Evolutionary conservation across 2,113 vertebrate genomes (phyloP).

Genomic region (Elaphurus davidianus): DNA sequence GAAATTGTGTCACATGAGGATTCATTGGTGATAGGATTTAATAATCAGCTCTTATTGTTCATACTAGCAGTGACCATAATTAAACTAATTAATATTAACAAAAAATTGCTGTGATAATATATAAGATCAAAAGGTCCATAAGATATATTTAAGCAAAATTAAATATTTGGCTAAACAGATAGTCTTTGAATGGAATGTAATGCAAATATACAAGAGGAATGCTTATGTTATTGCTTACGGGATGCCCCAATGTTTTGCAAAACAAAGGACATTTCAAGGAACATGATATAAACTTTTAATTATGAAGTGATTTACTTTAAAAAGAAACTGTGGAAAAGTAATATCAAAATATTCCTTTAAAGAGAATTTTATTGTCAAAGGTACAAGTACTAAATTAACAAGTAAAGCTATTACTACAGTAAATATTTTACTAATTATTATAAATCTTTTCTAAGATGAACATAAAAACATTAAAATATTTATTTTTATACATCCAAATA

Average conservation of each 20-base stretch:
- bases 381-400: neutral
- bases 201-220: neutral
- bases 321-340: neutral
- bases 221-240: neutral
- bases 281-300: neutral
- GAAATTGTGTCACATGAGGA: neutral
- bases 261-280: neutral
- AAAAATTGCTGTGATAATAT: neutral
- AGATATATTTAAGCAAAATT: neutral
- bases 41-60: neutral
- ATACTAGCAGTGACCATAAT: neutral
- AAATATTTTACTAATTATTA: neutral
- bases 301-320: neutral
- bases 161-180: neutral
- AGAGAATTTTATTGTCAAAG: neutral
- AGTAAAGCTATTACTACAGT: neutral
- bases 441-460: neutral
- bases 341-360: neutral
- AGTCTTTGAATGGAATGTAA: neutral
- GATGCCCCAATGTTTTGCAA: neutral
- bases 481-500: neutral
- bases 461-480: neutral
- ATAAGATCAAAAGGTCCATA: neutral
- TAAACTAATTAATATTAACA: neutral
- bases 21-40: neutral